These are phyloP conservation scores for Lathamus discolor DNA, from an alignment of 2,113 vertebrate genomes.

Conservation along the genomic window DNA sequence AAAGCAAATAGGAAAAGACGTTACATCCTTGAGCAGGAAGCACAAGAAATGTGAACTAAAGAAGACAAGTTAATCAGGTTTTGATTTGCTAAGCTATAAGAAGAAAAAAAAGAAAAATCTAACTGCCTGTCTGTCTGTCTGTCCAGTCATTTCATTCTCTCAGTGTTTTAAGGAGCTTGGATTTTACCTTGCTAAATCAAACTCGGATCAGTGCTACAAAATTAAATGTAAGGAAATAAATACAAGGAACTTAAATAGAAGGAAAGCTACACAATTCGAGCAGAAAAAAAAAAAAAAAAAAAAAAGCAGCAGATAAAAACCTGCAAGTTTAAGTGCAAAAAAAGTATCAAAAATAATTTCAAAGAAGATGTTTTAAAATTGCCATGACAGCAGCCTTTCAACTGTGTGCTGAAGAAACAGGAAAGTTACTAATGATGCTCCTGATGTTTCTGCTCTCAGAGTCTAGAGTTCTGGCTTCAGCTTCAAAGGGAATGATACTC, in stretches of 20 bases:
- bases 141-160: not conserved
- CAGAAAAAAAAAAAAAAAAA: not conserved
- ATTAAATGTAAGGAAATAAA: not conserved
- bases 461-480: not conserved
- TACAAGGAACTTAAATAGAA: not conserved
- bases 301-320: not conserved
- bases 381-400: constrained; percentile 43
- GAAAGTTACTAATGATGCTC: constrained; percentile 44
- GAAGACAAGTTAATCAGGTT: not conserved
- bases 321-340: not conserved
- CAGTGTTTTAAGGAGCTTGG: not conserved
- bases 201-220: not conserved
- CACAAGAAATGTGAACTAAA: not conserved
- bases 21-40: not conserved
- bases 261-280: not conserved
- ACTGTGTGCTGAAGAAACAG: not conserved
- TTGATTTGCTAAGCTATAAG: not conserved
- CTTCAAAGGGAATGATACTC: constrained; percentile 46
- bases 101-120: not conserved
- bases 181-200: not conserved
- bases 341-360: constrained; percentile 30
- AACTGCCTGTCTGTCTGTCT: not conserved
- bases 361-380: constrained; percentile 43
- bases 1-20: not conserved
- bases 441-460: not conserved